These are phyloP conservation scores for Ophion ventricosus DNA, from an alignment of 2,888 invertebrate genomes.

Conservation along the genomic window DNA sequence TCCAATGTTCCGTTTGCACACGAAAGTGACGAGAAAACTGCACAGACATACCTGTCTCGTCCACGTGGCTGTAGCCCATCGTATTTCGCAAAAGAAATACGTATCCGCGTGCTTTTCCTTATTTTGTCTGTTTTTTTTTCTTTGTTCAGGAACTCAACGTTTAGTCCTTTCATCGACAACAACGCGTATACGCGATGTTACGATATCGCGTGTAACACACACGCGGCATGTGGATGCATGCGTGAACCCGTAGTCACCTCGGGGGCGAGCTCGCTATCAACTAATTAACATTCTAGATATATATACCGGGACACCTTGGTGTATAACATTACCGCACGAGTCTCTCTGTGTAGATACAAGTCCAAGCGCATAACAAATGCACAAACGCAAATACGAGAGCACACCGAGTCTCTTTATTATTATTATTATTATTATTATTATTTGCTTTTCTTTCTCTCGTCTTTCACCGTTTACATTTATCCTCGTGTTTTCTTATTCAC, in stretches of 20 bases:
- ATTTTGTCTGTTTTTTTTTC: constrained; percentile 13
- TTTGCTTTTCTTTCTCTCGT: background rate
- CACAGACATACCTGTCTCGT: constrained; percentile 63
- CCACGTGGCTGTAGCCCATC: constrained; percentile 60
- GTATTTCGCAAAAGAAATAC: constrained; percentile 27
- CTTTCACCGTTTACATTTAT: constrained; percentile 22
- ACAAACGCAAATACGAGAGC: constrained; percentile 8
- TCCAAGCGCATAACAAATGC: constrained; percentile 28
- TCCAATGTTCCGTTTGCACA: background rate
- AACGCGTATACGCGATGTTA: constrained; percentile 11
- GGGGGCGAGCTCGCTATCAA: constrained; percentile 70
- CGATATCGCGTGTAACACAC: constrained; percentile 52
- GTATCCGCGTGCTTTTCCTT: background rate
- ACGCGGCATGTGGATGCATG: constrained; percentile 55
- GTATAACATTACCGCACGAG: constrained; percentile 19
- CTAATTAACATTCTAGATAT: constrained; percentile 76
- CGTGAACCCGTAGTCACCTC: constrained; percentile 61
- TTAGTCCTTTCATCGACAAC: constrained; percentile 29
- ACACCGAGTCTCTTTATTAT: constrained; percentile 6
- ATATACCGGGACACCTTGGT: constrained; percentile 52
- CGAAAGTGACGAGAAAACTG: background rate
- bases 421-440: constrained; percentile 15
- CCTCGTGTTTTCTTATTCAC: constrained; percentile 26
- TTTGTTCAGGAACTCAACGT: constrained; percentile 35
- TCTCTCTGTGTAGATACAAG: constrained; percentile 10